Percentiles rank a stretch among this genome's conserved stretches.
phyloP scores from a whole-genome alignment of 2,797 vertebrate genomes.

The Trematomus bernacchii region DNA sequence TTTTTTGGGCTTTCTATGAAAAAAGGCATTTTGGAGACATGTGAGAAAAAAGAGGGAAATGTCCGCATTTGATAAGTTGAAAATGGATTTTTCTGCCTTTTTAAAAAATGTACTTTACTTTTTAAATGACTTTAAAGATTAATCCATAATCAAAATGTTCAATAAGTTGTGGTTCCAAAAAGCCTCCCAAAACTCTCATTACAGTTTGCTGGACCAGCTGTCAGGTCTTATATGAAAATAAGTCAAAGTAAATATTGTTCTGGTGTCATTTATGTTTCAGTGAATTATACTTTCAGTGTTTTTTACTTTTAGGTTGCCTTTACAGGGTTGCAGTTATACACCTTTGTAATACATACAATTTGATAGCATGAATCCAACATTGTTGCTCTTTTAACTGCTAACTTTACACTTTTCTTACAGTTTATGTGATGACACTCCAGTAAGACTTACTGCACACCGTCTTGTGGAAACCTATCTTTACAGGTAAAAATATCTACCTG shows the following conservation, averaged over 20 bases:
- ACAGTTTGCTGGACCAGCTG: background rate
- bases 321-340: background rate
- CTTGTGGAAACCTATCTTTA: constrained; percentile 7
- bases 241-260: background rate
- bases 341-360: background rate
- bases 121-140: no score
- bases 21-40: background rate
- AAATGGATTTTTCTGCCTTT: no score
- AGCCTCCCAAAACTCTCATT: constrained; percentile 5
- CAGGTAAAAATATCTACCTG: constrained; percentile 21
- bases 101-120: no score
- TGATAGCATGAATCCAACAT: background rate
- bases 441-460: background rate
- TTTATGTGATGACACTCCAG: background rate
- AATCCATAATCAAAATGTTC: no score
- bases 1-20: background rate
- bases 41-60: no score
- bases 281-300: no score
- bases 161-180: background rate
- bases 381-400: background rate
- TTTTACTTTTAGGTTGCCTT: background rate
- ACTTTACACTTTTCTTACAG: constrained; percentile 7
- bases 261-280: background rate
- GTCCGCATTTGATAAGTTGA: no score
- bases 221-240: constrained; percentile 8